Percentiles rank a stretch among this genome's conserved stretches.
These are phyloP conservation scores for Aythya baeri DNA, from an alignment of 2,113 vertebrate species.

Conservation along the genomic window DNA sequence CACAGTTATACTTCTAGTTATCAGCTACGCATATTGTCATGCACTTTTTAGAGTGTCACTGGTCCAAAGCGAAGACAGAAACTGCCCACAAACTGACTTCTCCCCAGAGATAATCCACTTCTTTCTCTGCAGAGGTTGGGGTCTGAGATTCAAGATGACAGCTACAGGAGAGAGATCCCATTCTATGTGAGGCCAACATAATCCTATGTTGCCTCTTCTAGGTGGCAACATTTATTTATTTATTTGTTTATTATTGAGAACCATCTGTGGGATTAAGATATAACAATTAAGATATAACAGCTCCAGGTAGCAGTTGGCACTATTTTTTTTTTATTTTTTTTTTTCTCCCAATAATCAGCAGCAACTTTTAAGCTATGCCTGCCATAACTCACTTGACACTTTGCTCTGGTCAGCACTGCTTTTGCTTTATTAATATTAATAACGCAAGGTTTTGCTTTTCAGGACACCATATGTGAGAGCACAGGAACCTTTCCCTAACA, in stretches of 20 bases:
- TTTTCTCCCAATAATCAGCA: neutral
- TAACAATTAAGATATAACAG: neutral
- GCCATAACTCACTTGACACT: neutral
- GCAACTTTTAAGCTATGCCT: neutral
- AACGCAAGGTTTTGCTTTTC: neutral
- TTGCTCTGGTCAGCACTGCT: neutral
- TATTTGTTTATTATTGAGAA: neutral
- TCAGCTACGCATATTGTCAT: neutral
- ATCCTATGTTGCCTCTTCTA: neutral
- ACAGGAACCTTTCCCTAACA: neutral
- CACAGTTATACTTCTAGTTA: neutral
- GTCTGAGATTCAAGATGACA: neutral
- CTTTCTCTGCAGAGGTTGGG: neutral
- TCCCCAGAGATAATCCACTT: neutral
- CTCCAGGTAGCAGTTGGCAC: neutral
- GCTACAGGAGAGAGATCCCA: neutral
- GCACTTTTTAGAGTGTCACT: neutral
- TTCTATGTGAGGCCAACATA: neutral
- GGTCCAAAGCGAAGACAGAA: neutral
- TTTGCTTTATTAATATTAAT: neutral
- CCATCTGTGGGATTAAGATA: neutral
- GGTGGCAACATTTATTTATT: too few relatives aligned
- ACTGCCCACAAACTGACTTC: neutral
- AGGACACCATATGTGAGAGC: neutral
- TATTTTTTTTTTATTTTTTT: too few relatives aligned